A percentile compares a stretch with the other conserved stretches of the same genome.
Evolutionary conservation across 2,888 invertebrate species (phyloP).

Genomic region (Shargacucullia verbasci): DNA sequence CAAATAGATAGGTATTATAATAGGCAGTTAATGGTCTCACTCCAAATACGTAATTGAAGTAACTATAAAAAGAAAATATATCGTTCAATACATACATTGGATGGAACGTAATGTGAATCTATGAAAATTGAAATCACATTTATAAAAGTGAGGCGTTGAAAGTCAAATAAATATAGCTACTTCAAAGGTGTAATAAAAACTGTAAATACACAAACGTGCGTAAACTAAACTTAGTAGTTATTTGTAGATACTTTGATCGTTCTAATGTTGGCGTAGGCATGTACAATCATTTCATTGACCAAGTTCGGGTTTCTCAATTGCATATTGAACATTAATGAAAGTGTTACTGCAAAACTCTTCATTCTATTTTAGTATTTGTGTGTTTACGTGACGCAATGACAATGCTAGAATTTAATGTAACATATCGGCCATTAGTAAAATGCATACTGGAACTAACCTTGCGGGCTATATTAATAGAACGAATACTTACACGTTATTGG

Average conservation of each 20-base stretch:
- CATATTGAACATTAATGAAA: constrained; percentile 1
- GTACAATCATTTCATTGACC: constrained; percentile 7
- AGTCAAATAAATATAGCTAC: constrained; percentile 46
- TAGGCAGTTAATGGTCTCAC: constrained; percentile 26
- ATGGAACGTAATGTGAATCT: constrained; percentile 33
- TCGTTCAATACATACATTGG: constrained; percentile 33
- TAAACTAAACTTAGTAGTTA: constrained; percentile 22
- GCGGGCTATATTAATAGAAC: constrained; percentile 43
- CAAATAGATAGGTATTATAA: constrained; percentile 2
- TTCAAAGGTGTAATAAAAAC: constrained; percentile 45
- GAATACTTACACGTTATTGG: constrained; percentile 26
- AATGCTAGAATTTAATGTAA: constrained; percentile 39
- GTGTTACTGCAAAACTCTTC: constrained; percentile 17
- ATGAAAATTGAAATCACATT: constrained; percentile 34
- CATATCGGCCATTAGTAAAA: constrained; percentile 38
- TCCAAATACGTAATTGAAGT: constrained; percentile 15
- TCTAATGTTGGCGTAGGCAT: neutral
- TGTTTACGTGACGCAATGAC: constrained; percentile 40
- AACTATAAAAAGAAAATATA: constrained; percentile 30
- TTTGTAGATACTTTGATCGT: constrained; percentile 15
- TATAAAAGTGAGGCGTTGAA: constrained; percentile 46
- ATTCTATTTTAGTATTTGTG: constrained; percentile 42
- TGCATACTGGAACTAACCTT: constrained; percentile 40
- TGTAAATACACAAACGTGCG: constrained; percentile 40
- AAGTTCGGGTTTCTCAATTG: constrained; percentile 1